These are phyloP conservation scores for Nothoprocta pentlandii DNA, from an alignment of 2,113 vertebrate species.

Conservation along the genomic window DNA sequence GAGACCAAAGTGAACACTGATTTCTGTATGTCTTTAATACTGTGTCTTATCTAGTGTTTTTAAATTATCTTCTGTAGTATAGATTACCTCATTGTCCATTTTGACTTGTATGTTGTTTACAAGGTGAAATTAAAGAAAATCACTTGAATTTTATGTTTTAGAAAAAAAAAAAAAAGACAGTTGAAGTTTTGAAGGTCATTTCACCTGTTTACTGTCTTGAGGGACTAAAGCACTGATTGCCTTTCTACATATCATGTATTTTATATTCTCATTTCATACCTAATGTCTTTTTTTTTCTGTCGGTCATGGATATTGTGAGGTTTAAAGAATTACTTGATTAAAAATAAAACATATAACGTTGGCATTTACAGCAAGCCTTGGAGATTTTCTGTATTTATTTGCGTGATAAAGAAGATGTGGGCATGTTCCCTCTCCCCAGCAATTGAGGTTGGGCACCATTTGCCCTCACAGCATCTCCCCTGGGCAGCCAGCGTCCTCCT, in stretches of 20 bases:
- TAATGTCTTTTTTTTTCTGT: slow-evolving; percentile 79
- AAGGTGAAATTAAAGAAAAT: slow-evolving; percentile 77
- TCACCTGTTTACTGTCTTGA: slow-evolving; percentile 73
- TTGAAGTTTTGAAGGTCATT: slow-evolving; percentile 62
- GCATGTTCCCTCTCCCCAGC: neutral
- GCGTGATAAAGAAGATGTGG: neutral
- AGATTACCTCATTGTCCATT: slow-evolving; percentile 82
- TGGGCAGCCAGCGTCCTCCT: neutral
- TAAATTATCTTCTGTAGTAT: slow-evolving; percentile 82
- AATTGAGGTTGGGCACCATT: neutral
- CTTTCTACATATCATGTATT: slow-evolving; percentile 80
- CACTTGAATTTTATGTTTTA: slow-evolving; percentile 79
- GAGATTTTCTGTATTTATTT: slow-evolving; percentile 41
- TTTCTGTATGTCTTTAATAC: slow-evolving; percentile 81
- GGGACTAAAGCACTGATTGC: slow-evolving; percentile 80
- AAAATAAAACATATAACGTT: slow-evolving; percentile 86
- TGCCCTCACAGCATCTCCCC: neutral
- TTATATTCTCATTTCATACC: slow-evolving; percentile 81
- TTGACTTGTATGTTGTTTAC: slow-evolving; percentile 84
- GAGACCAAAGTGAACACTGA: slow-evolving; percentile 87
- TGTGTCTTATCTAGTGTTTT: slow-evolving; percentile 83
- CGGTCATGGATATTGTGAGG: slow-evolving; percentile 83
- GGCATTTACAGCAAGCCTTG: slow-evolving; percentile 71
- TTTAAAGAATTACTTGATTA: slow-evolving; percentile 83
- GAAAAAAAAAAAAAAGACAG: slow-evolving; percentile 44